Percentiles rank a stretch among this genome's conserved stretches.
Conservation (phyloP, 2,888 invertebrate genomes). For the Apodemia zela region DNA sequence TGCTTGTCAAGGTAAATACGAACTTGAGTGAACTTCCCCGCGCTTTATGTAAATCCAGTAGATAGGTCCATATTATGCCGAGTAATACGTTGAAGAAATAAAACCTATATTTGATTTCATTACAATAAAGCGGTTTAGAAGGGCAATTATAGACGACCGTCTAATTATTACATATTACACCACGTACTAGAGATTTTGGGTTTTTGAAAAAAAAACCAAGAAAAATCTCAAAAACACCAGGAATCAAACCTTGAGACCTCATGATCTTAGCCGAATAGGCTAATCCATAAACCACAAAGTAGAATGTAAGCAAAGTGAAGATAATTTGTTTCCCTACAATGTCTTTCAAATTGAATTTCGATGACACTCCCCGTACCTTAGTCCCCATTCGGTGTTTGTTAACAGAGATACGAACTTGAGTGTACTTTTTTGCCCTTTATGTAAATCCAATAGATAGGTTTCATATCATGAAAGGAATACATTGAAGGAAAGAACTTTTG, state of each 20-base stretch:
- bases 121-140: too few species aligned
- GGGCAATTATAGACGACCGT: too few species aligned
- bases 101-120: neutral
- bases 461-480: constrained; percentile 4
- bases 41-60: constrained; percentile 44
- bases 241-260: too few species aligned
- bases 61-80: constrained; percentile 3
- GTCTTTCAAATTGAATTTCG: constrained; percentile 24
- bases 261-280: too few species aligned
- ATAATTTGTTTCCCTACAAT: too few species aligned
- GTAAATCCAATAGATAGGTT: constrained; percentile 34
- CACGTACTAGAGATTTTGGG: too few species aligned
- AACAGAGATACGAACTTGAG: constrained; percentile 35
- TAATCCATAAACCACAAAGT: too few species aligned
- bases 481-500: neutral
- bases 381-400: constrained; percentile 31
- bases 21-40: constrained; percentile 32
- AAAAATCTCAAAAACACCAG: neutral
- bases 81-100: neutral
- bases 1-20: constrained; percentile 38
- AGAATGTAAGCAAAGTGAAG: too few species aligned
- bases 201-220: too few species aligned
- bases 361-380: constrained; percentile 18
- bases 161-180: too few species aligned
- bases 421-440: constrained; percentile 43